Evolutionary conservation across 2,113 vertebrate species (phyloP), one percentile per base, ranked within the genome.

Genomic region (Prionailurus viverrinus): DNA sequence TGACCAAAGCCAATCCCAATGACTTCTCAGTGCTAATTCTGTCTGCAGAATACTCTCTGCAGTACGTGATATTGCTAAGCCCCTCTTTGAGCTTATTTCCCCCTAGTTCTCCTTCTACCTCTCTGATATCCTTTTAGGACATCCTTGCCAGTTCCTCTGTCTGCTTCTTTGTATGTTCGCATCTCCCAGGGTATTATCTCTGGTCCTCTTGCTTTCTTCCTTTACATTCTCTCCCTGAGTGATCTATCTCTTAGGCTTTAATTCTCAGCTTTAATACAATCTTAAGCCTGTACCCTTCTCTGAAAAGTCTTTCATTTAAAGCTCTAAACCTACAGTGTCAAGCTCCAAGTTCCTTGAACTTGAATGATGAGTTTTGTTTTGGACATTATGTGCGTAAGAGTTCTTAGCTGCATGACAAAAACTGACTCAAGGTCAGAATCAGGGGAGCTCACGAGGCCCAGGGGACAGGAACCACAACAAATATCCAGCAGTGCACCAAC

Each of bases 251-350:
- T 87, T 15, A 41, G 48, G 51, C 9, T 94, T 95, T 74, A 95
- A 45, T 33, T 92, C 58, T 95, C 39, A 88, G 31, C 45, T 96
- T 93, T 88, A 90, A 65, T 45, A 84, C 18, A 80, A 39, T 90
- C 41, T 90, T 87, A 18, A 58, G 36, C 45, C 58, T 68, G 39
- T 73, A 14, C 48, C 27, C 23, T 31, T 45, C 21, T 96, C 39
- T 84, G 27, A 33, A 69, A 93, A 96, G 45, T 33, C 63, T 92
- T 86, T 79, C 71, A 76, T 74, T 51, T 71, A 74, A 95, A 83
- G 41, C 58, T 76, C 33, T 94, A 33, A 86, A 65, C 31, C 31
- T 84, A 25, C 21, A 31, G 41, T 61, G 90, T 11, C 53, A 91
- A n/a, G 55, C 82, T 91, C 31, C 65, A 16, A 25, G 51, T 53